These are phyloP conservation scores for Epirrhoe tristata DNA, from an alignment of 2,888 invertebrate genomes.

Conservation along the genomic window DNA sequence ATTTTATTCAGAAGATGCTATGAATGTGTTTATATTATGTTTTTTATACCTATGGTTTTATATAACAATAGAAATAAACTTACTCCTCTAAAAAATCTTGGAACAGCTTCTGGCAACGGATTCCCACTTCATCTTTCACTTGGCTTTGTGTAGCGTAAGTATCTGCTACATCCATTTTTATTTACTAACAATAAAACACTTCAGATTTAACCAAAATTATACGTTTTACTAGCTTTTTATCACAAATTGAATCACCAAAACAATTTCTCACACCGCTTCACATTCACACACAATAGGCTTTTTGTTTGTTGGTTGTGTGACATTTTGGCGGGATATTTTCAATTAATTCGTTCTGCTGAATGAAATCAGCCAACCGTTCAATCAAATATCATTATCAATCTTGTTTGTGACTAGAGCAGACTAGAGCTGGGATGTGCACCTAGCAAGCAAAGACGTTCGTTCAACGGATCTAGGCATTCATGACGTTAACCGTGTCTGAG, in stretches of 20 bases:
- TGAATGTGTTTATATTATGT: no score
- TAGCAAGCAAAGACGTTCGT: no score
- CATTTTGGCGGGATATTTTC: constrained; percentile 39
- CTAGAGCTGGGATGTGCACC: neutral
- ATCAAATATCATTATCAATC: no score
- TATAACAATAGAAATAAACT: constrained; percentile 59
- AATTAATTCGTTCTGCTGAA: constrained; percentile 5
- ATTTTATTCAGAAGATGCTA: neutral
- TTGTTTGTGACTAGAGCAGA: neutral
- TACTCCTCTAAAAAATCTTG: constrained; percentile 98
- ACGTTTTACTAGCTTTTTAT: no score
- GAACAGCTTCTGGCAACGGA: constrained; percentile 97
- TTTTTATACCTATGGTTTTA: no score
- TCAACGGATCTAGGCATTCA: no score
- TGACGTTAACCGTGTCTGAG: no score
- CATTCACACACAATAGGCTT: neutral
- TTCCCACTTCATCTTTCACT: constrained; percentile 96
- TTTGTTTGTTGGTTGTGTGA: no score
- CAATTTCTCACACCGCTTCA: constrained; percentile 7
- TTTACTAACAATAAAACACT: constrained; percentile 5
- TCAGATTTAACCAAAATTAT: neutral
- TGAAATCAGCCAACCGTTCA: neutral
- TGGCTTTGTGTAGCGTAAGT: constrained; percentile 89
- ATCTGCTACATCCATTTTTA: constrained; percentile 90
- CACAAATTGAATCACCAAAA: constrained; percentile 5